Evolutionary conservation across 2,113 vertebrate genomes (phyloP).

Genomic region (Pterocles burchelli): DNA sequence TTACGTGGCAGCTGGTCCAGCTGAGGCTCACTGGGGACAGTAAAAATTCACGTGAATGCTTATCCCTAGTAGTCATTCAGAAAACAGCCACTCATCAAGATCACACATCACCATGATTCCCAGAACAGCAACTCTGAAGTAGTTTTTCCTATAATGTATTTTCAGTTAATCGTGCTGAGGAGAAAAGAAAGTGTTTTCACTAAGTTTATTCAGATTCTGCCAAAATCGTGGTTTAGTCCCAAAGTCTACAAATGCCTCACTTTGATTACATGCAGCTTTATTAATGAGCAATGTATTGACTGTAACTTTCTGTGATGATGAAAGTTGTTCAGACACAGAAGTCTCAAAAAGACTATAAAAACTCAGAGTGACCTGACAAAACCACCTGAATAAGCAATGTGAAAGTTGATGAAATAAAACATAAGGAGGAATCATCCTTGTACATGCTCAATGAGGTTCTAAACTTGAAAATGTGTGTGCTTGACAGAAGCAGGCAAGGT

Average conservation of each 20-base stretch:
- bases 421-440: background rate
- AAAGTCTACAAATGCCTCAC: background rate
- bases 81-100: background rate
- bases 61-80: background rate
- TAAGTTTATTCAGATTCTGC: background rate
- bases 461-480: background rate
- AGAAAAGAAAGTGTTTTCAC: background rate
- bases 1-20: background rate
- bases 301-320: background rate
- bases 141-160: background rate
- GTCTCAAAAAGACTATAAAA: background rate
- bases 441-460: background rate
- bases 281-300: background rate
- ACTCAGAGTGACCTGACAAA: background rate
- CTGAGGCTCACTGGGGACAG: background rate
- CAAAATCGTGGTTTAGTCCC: background rate
- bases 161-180: background rate
- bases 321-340: background rate
- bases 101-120: background rate
- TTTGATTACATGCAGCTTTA: background rate
- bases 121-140: background rate
- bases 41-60: background rate
- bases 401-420: background rate
- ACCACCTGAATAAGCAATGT: background rate
- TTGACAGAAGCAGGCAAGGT: background rate